These are phyloP conservation scores for Yponomeuta plumbellus DNA, from an alignment of 2,888 invertebrate species.

Conservation along the genomic window DNA sequence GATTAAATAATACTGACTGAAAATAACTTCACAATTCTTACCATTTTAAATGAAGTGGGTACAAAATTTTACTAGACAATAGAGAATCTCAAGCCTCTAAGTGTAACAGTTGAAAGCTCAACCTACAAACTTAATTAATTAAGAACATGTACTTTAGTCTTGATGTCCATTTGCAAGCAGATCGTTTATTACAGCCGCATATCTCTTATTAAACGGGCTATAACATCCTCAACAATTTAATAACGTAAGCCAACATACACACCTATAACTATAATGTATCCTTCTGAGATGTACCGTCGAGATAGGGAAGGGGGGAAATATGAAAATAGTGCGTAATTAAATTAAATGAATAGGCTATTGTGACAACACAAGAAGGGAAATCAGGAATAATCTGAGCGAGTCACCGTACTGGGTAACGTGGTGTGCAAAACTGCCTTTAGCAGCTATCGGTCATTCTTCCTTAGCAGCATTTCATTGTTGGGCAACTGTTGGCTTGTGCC, in stretches of 20 bases:
- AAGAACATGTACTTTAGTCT: neutral
- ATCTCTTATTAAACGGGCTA: conserved; percentile 11
- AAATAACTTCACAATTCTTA: too few species aligned
- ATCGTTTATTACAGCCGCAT: conserved; percentile 4
- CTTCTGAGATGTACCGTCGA: neutral
- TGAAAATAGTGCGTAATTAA: conserved; percentile 11
- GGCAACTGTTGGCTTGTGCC: too few species aligned
- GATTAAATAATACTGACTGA: too few species aligned
- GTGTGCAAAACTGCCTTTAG: neutral
- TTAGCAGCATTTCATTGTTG: too few species aligned
- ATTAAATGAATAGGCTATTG: conserved; percentile 29
- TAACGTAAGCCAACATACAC: neutral
- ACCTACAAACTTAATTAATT: neutral
- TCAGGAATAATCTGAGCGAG: conserved; percentile 29
- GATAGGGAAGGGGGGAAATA: neutral
- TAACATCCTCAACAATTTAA: conserved; percentile 8
- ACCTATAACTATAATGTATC: neutral
- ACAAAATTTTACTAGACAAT: too few species aligned
- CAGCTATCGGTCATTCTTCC: too few species aligned
- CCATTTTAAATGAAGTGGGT: too few species aligned
- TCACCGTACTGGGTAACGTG: neutral
- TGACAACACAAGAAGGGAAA: conserved; percentile 46
- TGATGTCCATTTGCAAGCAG: neutral
- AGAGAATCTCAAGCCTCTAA: too few species aligned
- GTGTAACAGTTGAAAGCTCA: neutral